phyloP scores from a whole-genome alignment of 1,140 invertebrate species.

The Achatina immaculata region DNA sequence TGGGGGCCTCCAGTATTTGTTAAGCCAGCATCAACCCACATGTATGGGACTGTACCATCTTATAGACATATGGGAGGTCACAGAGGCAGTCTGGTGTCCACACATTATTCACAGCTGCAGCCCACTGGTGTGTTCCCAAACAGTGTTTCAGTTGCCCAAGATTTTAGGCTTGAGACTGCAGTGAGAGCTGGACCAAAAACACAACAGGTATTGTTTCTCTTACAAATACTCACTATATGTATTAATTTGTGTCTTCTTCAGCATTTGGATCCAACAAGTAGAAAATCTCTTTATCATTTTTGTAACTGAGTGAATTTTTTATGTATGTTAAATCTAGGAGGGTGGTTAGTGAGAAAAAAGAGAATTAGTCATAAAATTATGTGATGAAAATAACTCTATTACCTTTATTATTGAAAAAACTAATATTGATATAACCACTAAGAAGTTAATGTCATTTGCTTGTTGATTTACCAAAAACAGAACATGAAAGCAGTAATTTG shows the following conservation, averaged over 20 bases:
- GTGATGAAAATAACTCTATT: no score
- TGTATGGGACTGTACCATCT: conserved; percentile 22
- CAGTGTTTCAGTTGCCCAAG: conserved; percentile 14
- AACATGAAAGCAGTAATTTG: no score
- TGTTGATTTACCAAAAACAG: no score
- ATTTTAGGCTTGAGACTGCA: conserved; percentile 13
- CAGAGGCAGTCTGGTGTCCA: conserved; percentile 7
- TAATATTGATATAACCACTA: not conserved
- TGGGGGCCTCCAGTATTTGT: conserved; percentile 11
- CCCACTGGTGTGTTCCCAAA: conserved; percentile 20
- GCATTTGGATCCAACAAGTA: no score
- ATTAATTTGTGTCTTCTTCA: no score
- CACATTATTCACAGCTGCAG: conserved; percentile 25
- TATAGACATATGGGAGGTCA: not conserved
- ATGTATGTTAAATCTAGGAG: not conserved
- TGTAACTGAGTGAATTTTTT: not conserved
- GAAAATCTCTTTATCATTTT: no score
- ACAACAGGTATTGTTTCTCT: conserved; percentile 12
- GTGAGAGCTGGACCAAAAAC: conserved; percentile 1
- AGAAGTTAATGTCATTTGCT: no score
- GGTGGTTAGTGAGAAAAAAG: not conserved
- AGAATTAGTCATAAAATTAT: not conserved
- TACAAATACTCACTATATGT: no score
- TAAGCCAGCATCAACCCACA: conserved; percentile 9
- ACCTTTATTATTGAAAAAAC: no score